Conservation (phyloP, 1,140 invertebrate genomes). For the Polypedilum pembai region DNA sequence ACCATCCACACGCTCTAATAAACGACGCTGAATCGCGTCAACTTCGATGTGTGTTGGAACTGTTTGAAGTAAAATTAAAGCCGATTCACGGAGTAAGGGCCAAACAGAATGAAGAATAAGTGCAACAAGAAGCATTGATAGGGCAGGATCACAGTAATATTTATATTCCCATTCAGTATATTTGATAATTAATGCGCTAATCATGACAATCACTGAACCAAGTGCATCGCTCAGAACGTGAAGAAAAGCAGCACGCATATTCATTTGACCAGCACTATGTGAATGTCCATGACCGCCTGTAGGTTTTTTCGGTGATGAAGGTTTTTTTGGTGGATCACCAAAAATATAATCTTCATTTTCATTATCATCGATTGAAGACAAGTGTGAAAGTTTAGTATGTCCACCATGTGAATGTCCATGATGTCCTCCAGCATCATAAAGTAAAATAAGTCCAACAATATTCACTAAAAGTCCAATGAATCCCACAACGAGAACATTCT, state of each 20-base stretch:
- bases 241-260: slow-evolving; percentile 95
- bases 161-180: slow-evolving; percentile 73
- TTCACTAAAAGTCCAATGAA: slow-evolving; percentile 73
- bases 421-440: slow-evolving; percentile 67
- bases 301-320: slow-evolving; percentile 33
- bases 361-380: slow-evolving; percentile 63
- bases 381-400: slow-evolving; percentile 42
- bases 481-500: slow-evolving; percentile 69
- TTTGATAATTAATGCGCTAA: slow-evolving; percentile 79
- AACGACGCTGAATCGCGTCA: slow-evolving; percentile 73
- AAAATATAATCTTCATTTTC: slow-evolving; percentile 63
- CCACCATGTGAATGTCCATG: slow-evolving; percentile 71
- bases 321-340: slow-evolving; percentile 29
- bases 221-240: slow-evolving; percentile 95
- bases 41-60: slow-evolving; percentile 90
- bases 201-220: slow-evolving; percentile 92
- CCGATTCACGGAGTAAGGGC: slow-evolving; percentile 79
- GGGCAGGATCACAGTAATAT: slow-evolving; percentile 86
- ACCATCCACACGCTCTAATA: slow-evolving; percentile 81
- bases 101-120: slow-evolving; percentile 77
- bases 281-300: slow-evolving; percentile 46
- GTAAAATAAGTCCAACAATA: slow-evolving; percentile 70
- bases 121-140: slow-evolving; percentile 75
- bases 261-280: slow-evolving; percentile 75
- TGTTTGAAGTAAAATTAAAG: slow-evolving; percentile 81